These are phyloP conservation scores for Drosophila longiperda DNA, from an alignment of 2,888 invertebrate species.

Conservation along the genomic window DNA sequence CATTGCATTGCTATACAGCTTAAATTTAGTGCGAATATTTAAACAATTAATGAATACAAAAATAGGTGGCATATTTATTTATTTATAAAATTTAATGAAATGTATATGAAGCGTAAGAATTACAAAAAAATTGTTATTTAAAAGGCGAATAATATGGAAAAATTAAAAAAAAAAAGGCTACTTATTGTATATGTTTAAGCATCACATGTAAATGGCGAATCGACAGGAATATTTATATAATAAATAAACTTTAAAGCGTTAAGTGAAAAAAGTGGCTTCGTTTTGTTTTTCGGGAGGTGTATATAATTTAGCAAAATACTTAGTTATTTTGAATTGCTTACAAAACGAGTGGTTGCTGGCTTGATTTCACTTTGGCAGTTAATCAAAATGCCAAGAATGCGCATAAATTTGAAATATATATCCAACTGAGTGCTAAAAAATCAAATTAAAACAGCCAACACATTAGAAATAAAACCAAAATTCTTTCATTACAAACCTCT, in stretches of 20 bases:
- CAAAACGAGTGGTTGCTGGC: conserved; percentile 27
- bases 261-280: conserved; percentile 27
- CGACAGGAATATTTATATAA: conserved; percentile 79
- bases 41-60: conserved; percentile 32
- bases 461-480: conserved; percentile 67
- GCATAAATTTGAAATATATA: conserved; percentile 67
- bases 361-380: conserved; percentile 17
- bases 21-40: conserved; percentile 39
- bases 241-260: conserved; percentile 66
- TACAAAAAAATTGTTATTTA: conserved; percentile 51
- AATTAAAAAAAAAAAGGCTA: conserved; percentile 33
- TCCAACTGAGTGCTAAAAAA: conserved; percentile 62
- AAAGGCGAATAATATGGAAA: conserved; percentile 26
- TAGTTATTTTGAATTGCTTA: conserved; percentile 16
- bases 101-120: conserved; percentile 37
- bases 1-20: conserved; percentile 35
- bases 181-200: conserved; percentile 52
- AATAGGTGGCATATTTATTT: conserved; percentile 42
- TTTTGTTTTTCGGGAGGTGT: background rate
- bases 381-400: conserved; percentile 44
- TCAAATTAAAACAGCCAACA: conserved; percentile 68
- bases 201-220: conserved; percentile 69
- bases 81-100: conserved; percentile 34
- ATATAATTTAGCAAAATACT: conserved; percentile 7
- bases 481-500: conserved; percentile 66